These are phyloP conservation scores for Protonibea diacanthus DNA, from an alignment of 2,797 vertebrate genomes.

Conservation along the genomic window DNA sequence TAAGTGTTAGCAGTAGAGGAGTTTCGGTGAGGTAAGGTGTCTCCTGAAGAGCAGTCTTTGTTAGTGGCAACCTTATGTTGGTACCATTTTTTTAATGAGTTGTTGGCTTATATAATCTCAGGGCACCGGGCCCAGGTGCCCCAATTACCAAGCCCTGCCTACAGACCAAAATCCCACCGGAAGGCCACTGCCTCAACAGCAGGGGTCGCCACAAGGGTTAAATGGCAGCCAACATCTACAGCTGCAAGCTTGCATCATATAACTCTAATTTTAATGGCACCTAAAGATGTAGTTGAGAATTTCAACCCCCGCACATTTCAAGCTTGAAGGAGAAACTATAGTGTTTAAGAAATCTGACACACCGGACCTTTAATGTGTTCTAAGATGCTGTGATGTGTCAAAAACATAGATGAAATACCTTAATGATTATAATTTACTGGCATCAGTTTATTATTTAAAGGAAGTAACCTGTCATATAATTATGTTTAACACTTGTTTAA, in stretches of 20 bases:
- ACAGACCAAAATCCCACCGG: no score
- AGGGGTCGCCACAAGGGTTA: no score
- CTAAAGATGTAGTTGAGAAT: no score
- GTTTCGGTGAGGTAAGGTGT: neutral
- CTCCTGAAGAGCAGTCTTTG: neutral
- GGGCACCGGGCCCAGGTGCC: no score
- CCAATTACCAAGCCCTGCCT: no score
- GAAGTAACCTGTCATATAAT: neutral
- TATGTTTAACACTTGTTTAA: neutral
- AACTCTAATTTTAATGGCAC: neutral
- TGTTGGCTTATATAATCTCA: no score
- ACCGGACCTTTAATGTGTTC: neutral
- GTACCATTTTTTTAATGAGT: no score
- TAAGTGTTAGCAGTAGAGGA: conserved; percentile 3
- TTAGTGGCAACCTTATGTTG: neutral
- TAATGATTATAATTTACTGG: neutral
- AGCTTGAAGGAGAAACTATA: no score
- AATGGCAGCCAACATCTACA: neutral
- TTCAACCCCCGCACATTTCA: no score
- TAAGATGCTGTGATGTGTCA: neutral
- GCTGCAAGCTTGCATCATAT: neutral
- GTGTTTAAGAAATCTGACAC: no score
- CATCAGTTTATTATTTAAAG: conserved; percentile 7
- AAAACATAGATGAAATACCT: neutral
- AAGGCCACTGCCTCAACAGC: no score